These are phyloP conservation scores for Dufourea novaeangliae DNA, from an alignment of 1,140 invertebrate species.

Conservation along the genomic window DNA sequence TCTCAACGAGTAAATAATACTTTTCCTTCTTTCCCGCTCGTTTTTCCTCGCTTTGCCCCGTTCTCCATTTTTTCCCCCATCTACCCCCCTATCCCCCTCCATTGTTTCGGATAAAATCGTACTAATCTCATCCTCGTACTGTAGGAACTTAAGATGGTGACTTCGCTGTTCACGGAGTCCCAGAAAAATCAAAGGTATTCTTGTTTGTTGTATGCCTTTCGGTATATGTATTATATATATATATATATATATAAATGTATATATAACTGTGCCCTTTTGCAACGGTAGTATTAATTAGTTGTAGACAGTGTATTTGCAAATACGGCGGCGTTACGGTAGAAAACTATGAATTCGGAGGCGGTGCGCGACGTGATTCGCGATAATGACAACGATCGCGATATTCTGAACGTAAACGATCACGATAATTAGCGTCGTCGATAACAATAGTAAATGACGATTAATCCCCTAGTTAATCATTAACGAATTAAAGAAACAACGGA, in stretches of 20 bases:
- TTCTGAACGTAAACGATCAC: conserved; percentile 39
- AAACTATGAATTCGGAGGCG: neutral
- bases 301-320: conserved; percentile 28
- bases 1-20: conserved; percentile 33
- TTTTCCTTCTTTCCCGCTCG: conserved; percentile 1
- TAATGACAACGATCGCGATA: conserved; percentile 26
- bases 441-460: conserved; percentile 35
- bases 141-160: conserved; percentile 80
- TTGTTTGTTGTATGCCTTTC: conserved; percentile 28
- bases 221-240: no score
- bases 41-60: conserved; percentile 3
- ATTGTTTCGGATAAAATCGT: conserved; percentile 64
- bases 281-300: conserved; percentile 20
- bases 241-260: no score
- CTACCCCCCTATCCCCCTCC: neutral
- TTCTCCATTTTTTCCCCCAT: no score
- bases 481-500: neutral
- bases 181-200: conserved; percentile 64
- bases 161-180: conserved; percentile 64
- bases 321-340: neutral
- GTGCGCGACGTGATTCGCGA: neutral
- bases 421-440: conserved; percentile 27
- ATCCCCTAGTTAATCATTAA: conserved; percentile 36
- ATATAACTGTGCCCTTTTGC: conserved; percentile 8
- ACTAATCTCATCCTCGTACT: conserved; percentile 73